Percentiles rank a stretch among this genome's conserved stretches.
phyloP scores from a whole-genome alignment of 2,888 invertebrate species.

The Stramonita haemastoma region DNA sequence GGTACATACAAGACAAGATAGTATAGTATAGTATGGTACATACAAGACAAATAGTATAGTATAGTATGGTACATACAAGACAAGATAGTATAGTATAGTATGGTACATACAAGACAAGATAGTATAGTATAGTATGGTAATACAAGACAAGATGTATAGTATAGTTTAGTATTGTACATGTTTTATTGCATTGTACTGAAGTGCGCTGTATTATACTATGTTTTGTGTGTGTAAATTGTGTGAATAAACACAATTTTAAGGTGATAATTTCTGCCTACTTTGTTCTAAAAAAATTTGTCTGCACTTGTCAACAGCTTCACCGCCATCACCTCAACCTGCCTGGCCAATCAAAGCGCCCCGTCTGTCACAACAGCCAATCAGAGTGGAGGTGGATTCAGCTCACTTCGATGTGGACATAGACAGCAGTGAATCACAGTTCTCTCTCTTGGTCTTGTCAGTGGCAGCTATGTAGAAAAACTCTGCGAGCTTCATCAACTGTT shows the following conservation, averaged over 20 bases:
- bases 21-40: too few relatives aligned
- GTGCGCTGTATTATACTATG: not conserved
- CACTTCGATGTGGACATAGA: conserved; percentile 53
- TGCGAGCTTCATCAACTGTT: conserved; percentile 6
- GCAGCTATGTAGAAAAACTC: conserved; percentile 48
- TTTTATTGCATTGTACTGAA: too few relatives aligned
- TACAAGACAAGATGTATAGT: too few relatives aligned
- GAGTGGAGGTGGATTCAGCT: conserved; percentile 55
- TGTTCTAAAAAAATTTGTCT: not conserved
- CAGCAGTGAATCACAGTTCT: conserved; percentile 49
- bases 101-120: too few relatives aligned
- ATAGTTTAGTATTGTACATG: too few relatives aligned
- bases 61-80: too few relatives aligned
- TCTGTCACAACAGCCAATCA: conserved; percentile 55
- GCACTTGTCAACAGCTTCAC: conserved; percentile 63
- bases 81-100: too few relatives aligned
- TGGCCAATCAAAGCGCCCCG: conserved; percentile 70
- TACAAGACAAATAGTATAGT: too few relatives aligned
- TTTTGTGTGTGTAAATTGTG: not conserved
- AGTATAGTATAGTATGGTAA: too few relatives aligned
- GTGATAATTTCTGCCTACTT: not conserved
- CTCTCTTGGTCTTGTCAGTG: conserved; percentile 47
- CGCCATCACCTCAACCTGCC: conserved; percentile 70
- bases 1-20: too few relatives aligned
- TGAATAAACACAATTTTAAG: not conserved